These are phyloP conservation scores for Shinisaurus crocodilurus DNA, from an alignment of 2,113 vertebrate species.

Conservation along the genomic window DNA sequence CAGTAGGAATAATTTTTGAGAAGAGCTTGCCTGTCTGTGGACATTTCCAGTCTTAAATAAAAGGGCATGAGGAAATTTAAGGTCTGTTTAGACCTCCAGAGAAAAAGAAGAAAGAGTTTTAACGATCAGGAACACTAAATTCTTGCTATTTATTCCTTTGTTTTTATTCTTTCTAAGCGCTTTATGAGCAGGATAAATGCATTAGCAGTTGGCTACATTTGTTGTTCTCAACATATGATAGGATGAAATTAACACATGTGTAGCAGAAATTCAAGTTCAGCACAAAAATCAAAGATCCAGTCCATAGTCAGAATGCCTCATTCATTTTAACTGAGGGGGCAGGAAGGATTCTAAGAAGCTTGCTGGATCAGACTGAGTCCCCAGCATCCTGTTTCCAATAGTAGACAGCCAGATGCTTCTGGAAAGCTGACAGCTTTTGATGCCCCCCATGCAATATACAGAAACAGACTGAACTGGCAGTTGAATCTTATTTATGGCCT, in stretches of 20 bases:
- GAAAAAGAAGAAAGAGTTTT: neutral
- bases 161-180: constrained; percentile 55
- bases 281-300: constrained; percentile 9
- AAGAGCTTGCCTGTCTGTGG: constrained; percentile 73
- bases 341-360: neutral
- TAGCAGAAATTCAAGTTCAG: constrained; percentile 11
- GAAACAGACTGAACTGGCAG: too few species aligned
- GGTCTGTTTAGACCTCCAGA: constrained; percentile 41
- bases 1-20: constrained; percentile 57
- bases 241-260: constrained; percentile 38
- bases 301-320: neutral
- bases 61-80: constrained; percentile 87
- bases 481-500: too few species aligned
- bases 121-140: constrained; percentile 15
- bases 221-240: constrained; percentile 53
- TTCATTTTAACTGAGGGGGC: neutral
- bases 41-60: constrained; percentile 80
- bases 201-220: constrained; percentile 43
- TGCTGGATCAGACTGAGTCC: neutral
- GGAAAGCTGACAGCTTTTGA: too few species aligned
- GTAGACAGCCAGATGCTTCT: neutral
- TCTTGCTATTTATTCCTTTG: constrained; percentile 52
- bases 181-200: constrained; percentile 23
- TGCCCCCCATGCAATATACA: too few species aligned
- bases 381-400: neutral